Evolutionary conservation across 2,113 vertebrate species (phyloP), one percentile per base, ranked within the genome.

Genomic region (Orthonyx spaldingii): DNA sequence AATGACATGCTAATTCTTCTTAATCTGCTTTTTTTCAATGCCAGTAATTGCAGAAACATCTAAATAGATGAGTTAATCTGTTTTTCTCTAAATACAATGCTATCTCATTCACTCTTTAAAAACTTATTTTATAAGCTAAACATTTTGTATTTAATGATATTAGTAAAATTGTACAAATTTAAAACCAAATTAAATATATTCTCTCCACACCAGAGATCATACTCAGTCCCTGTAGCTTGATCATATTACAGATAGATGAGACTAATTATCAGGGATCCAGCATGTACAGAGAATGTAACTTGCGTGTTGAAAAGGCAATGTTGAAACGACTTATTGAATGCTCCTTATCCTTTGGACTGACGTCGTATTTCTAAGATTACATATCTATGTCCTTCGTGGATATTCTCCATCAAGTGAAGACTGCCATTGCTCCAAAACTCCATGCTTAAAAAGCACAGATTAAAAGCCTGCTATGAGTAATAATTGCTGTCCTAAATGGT

Each of bases 191-290:
- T 95, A 81, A 85, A 91, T 66, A 56, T 44, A 35, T 26, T 39
- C 7, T 69, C 16, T 56, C 33, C 44, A 42, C 56, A 61, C 16
- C 92, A 77, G 39, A 52, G 84, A 68, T 92, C 75, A 81, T 78
- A 83, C 16, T 89, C 63, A 47, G 83, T 93, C 26, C 77, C 79
- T 88, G 35, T 95, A 94, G 30, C 27, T 90, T 82, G 59, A 93
- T 32, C 23, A 11, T 71, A 57, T 89, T 95, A 59, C 84, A 94
- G 76, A 86, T 86, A 93, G 79, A 91, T 7, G n/a, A 96, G 85
- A 49, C 72, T 96, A 97, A 96, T 97, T 97, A 95, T 96, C 89
- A 96, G 80, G 50, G 84, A 93, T 95, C 82, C 96, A 97, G 76
- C 75, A 96, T 94, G 63, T 86, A 87, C 76, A 44, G 94, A 96